Evolutionary conservation across 2,797 vertebrate genomes (phyloP).

Genomic region (Anomalospiza imberbis): DNA sequence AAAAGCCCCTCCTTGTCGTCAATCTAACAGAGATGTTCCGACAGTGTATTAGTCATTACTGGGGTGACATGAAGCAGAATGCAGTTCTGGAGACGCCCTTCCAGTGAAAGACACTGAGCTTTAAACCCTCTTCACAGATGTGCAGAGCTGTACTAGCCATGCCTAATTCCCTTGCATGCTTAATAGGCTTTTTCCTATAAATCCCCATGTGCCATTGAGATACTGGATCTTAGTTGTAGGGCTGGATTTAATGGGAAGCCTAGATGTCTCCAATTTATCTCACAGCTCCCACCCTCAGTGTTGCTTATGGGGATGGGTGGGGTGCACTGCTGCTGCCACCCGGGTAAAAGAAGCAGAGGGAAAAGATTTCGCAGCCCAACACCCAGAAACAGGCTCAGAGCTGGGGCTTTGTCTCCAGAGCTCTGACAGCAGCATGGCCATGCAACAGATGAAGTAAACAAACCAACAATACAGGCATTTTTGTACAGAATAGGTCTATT

Average conservation of each 20-base stretch:
- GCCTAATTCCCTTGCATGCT: background rate
- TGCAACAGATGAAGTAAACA: constrained; percentile 72
- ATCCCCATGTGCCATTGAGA: background rate
- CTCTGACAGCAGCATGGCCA: constrained; percentile 44
- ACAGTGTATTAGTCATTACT: background rate
- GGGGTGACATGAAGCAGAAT: background rate
- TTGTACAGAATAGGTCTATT: constrained; percentile 69
- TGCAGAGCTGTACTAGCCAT: background rate
- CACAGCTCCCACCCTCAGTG: background rate
- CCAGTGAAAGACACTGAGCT: background rate
- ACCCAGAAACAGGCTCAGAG: background rate
- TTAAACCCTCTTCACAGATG: constrained; percentile 5
- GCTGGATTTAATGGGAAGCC: background rate
- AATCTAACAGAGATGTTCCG: background rate
- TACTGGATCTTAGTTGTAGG: background rate
- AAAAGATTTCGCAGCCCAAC: constrained; percentile 23
- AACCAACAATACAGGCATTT: constrained; percentile 71
- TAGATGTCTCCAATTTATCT: background rate
- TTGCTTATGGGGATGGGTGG: background rate
- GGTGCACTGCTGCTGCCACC: background rate
- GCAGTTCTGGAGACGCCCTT: background rate
- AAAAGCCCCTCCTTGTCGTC: constrained; percentile 8
- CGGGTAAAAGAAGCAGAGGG: background rate
- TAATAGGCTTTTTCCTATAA: background rate
- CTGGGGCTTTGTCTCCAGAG: constrained; percentile 56